Conservation (phyloP, 2,888 invertebrate species). For the Drosophila dives region DNA sequence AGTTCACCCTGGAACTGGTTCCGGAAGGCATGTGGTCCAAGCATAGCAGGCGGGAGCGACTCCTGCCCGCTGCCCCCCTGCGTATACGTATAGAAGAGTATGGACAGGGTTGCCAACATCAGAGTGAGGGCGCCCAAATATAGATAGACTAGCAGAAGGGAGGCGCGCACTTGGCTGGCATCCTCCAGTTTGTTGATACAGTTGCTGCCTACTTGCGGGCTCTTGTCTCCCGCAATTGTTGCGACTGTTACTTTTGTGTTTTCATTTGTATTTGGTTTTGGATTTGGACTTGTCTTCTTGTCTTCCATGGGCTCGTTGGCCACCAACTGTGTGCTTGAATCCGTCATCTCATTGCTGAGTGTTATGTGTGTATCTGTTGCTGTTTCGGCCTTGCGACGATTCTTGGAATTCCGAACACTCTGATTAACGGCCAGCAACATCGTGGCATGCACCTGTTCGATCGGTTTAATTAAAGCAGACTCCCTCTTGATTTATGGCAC, state of each 20-base stretch:
- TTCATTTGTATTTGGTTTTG: not conserved
- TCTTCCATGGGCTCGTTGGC: conserved; percentile 42
- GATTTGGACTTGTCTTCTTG: not conserved
- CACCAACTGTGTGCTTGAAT: conserved; percentile 60
- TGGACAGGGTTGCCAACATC: conserved; percentile 77
- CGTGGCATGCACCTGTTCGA: conserved; percentile 52
- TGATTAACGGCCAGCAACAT: conserved; percentile 83
- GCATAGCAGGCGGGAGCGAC: conserved; percentile 14
- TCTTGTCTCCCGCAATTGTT: conserved; percentile 13
- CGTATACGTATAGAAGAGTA: conserved; percentile 79
- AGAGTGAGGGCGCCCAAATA: conserved; percentile 79
- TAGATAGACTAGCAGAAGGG: conserved; percentile 71
- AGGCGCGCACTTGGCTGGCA: conserved; percentile 19
- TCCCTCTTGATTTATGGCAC: conserved; percentile 59
- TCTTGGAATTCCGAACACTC: conserved; percentile 66
- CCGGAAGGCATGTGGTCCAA: conserved; percentile 50
- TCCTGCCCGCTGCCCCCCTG: conserved; percentile 38
- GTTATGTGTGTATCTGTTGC: conserved; percentile 15
- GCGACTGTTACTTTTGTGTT: not conserved
- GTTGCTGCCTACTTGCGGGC: conserved; percentile 32
- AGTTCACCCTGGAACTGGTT: conserved; percentile 76
- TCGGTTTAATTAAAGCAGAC: conserved; percentile 28
- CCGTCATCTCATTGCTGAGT: conserved; percentile 32
- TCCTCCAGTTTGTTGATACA: conserved; percentile 40
- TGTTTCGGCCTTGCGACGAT: conserved; percentile 36